Base-by-base conservation (phyloP, 1,140 invertebrate genomes). In the Fopius arisanus region DNA sequence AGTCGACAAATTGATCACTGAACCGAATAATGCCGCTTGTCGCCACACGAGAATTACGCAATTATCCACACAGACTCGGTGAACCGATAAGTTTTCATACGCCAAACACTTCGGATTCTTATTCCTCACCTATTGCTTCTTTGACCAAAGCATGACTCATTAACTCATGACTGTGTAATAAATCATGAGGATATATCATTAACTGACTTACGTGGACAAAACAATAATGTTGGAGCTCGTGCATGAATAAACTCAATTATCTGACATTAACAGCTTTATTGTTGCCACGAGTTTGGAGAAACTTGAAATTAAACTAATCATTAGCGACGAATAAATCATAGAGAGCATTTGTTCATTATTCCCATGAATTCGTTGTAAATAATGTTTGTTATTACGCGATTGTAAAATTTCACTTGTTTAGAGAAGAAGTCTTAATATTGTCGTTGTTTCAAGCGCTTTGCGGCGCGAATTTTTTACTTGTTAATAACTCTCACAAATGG, bases 1-100 rank as follows among this genome's bases (percentile, higher is more conserved):
- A 67, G 63, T 73, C 67, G 80, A 81, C 78, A 82, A 83, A 81
- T 82, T 83, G 78, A 81, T 81, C 80, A 79, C 81, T 80, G 71
- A 78, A 73, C 76, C 74, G 74, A 82, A 78, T 79, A 82, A 78
- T 74, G 76, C 76, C 74, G 75, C 76, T 78, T 78, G 78, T 78
- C 78, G 71, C 54, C 73, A 37, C 33, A 37, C 33, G 3, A 37
- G 54, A 40, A 74, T 83, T 82, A 73, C 78, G 80, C 77, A 83
- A 72, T 75, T 73, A 75, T 71, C 67, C 76, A 73, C 75, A 72
- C 74, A 75, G 73, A 78, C 73, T 80, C 78, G 70, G 62, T 79
- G 78, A 79, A 80, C 78, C 80, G 80, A 82, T 78, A 81, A 80
- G 68, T 81, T 75, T 51, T 65, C 62, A 66, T 43, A 75, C 54